These are phyloP conservation scores for Tragelaphus oryx DNA, from an alignment of 2,797 vertebrate genomes.

Conservation along the genomic window DNA sequence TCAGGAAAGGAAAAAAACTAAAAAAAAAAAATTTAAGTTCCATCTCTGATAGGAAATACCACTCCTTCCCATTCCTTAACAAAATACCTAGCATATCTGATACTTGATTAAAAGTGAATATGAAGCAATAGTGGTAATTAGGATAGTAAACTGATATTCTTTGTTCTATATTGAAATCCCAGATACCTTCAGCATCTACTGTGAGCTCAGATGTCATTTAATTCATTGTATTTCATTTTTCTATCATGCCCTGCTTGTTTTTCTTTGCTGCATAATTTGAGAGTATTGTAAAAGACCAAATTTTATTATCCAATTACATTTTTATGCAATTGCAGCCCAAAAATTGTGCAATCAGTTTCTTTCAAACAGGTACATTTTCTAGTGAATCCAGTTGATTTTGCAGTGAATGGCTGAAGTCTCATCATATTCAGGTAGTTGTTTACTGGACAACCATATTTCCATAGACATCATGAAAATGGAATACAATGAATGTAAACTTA, in stretches of 20 bases:
- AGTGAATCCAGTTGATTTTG: constrained; percentile 66
- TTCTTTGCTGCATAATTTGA: constrained; percentile 48
- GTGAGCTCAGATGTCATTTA: constrained; percentile 36
- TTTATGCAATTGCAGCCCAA: constrained; percentile 66
- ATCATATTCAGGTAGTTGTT: constrained; percentile 22
- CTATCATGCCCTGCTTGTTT: constrained; percentile 16
- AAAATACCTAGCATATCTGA: not conserved
- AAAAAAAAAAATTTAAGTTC: not conserved
- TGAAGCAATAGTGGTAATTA: not conserved
- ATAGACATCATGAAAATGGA: not conserved
- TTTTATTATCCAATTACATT: constrained; percentile 72
- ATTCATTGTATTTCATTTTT: constrained; percentile 1
- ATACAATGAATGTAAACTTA: not conserved
- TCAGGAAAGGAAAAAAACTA: not conserved
- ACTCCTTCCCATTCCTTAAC: not conserved
- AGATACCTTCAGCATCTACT: not conserved
- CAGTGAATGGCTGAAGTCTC: constrained; percentile 24
- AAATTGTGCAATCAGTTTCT: constrained; percentile 56
- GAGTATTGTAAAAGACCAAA: constrained; percentile 27
- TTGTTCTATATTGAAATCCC: not conserved
- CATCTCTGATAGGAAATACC: not conserved
- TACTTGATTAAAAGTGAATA: not conserved
- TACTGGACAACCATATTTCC: constrained; percentile 25
- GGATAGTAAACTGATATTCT: not conserved
- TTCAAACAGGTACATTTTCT: constrained; percentile 48